Base-by-base conservation (phyloP, 2,888 invertebrate genomes). In the Ephialtes manifestator region DNA sequence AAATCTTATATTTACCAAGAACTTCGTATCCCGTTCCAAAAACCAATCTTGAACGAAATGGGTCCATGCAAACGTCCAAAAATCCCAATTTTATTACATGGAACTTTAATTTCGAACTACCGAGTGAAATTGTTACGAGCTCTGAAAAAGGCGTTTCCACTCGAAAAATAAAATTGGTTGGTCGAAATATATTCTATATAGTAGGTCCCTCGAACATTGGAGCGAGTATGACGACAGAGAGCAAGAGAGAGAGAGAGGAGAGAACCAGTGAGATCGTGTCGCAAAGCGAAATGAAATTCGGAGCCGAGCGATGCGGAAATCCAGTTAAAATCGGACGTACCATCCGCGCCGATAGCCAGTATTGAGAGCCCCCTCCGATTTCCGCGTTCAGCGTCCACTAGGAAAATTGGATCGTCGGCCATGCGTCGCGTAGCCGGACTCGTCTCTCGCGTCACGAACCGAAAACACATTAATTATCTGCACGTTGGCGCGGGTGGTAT, bases 391-490 rank as follows among this genome's bases (percentile, higher is more conserved):
- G 86, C 84, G 77, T 86, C 86, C 68, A 75, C 83, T 75, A 80
- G 65, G 86, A 86, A 87, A 88, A 88, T 88, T 88, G 88, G 81
- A 88, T 87, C 81, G 86, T 81, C 71, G 72, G 74, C 74, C 82
- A 86, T 86, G 86, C 83, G 82, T 86, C 68, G 70, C 75, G 60
- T 51, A 53, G 15, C 55, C 55, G 39, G 60, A 51, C 46, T 71
- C 74, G 70, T 85, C 53, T 75, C 74, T 63, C 70, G 77, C 81
- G 75, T 82, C 76, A 79, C 81, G 79, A 55, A 79, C 82, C 67
- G 75, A 85, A 92, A 92, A 90, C 89, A 91, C 91, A 93, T 93
- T 92, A 93, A 93, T 93, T 93, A 93, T 92, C 90, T 89, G 89
- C 89, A 89, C 83, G 82, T 79, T 83, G 86, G 63, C 39, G 58